These are phyloP conservation scores for Rallus crepitans DNA, from an alignment of 2,797 vertebrate species.

Conservation along the genomic window DNA sequence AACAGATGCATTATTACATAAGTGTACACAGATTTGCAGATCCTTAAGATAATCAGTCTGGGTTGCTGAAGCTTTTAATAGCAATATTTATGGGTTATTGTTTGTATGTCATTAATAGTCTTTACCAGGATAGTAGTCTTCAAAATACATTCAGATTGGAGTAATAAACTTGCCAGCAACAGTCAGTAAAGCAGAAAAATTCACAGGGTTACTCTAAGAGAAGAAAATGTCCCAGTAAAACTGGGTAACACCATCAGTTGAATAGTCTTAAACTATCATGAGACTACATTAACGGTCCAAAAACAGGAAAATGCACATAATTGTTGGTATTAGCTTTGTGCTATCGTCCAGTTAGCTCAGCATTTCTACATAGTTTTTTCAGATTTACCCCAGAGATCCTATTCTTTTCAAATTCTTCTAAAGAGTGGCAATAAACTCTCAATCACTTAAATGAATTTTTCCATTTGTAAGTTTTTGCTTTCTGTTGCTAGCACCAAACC, in stretches of 20 bases:
- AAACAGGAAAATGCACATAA: neutral
- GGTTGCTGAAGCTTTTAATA: conserved; percentile 45
- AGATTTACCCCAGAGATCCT: neutral
- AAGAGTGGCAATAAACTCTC: neutral
- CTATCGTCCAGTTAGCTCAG: neutral
- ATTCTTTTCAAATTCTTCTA: neutral
- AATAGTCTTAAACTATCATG: neutral
- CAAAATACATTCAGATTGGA: neutral
- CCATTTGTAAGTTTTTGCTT: neutral
- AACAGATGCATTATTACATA: conserved; percentile 58
- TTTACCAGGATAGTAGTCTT: neutral
- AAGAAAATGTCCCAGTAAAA: neutral
- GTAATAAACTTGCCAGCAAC: neutral
- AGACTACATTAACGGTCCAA: neutral
- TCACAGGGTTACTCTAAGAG: neutral
- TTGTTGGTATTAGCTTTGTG: neutral
- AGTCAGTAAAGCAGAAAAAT: neutral
- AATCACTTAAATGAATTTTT: neutral
- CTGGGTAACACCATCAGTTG: neutral
- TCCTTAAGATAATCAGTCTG: conserved; percentile 49
- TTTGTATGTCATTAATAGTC: neutral
- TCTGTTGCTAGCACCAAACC: neutral
- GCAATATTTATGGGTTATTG: conserved; percentile 40
- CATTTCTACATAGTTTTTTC: neutral
- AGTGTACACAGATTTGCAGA: conserved; percentile 17